phyloP scores from a whole-genome alignment of 2,888 invertebrate genomes.

The Serripes groenlandicus region DNA sequence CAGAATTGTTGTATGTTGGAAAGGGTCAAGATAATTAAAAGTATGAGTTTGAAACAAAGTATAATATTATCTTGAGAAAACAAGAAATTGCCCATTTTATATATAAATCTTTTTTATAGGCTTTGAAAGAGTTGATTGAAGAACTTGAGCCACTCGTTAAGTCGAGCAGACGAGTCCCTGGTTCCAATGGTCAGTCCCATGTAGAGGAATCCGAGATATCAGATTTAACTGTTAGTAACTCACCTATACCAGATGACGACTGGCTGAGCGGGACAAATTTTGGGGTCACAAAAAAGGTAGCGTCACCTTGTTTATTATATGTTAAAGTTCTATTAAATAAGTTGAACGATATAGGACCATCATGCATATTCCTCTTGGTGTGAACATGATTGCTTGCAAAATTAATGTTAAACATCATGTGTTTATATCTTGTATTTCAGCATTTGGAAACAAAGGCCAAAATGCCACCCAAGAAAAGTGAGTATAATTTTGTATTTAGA shows the following conservation, averaged over 20 bases:
- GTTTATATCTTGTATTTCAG: slow-evolving; percentile 36
- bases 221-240: slow-evolving; percentile 28
- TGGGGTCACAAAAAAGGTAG: slow-evolving; percentile 70
- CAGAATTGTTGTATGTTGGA: too few relatives aligned
- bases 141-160: slow-evolving; percentile 64
- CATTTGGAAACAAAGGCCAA: slow-evolving; percentile 66
- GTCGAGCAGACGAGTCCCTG: background rate
- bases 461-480: slow-evolving; percentile 72
- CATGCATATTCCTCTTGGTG: too few relatives aligned
- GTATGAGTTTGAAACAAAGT: too few relatives aligned
- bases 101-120: slow-evolving; percentile 47
- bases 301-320: too few relatives aligned
- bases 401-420: background rate
- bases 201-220: slow-evolving; percentile 65
- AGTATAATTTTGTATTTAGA: too few relatives aligned
- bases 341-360: too few relatives aligned
- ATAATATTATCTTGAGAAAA: background rate
- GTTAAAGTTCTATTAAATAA: too few relatives aligned
- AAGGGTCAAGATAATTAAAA: too few relatives aligned
- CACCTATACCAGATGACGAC: slow-evolving; percentile 65
- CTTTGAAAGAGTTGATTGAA: slow-evolving; percentile 72
- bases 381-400: background rate
- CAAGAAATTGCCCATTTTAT: background rate
- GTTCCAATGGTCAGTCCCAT: slow-evolving; percentile 1
- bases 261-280: slow-evolving; percentile 77